A percentile compares a stretch with the other conserved stretches of the same genome.
phyloP scores from a whole-genome alignment of 2,113 vertebrate genomes.

The Grammomys dolichurus region DNA sequence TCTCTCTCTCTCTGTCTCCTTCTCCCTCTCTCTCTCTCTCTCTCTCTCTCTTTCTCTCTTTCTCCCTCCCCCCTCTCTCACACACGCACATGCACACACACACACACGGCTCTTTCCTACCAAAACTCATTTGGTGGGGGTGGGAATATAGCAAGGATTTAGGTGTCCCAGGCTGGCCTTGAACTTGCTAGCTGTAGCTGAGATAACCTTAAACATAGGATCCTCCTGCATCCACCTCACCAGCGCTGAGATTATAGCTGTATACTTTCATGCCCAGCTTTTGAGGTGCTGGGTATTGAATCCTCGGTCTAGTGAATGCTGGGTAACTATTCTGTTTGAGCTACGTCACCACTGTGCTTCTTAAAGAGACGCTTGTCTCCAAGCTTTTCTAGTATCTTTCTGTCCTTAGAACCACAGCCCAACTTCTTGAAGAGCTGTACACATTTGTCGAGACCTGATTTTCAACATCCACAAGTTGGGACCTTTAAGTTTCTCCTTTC shows the following conservation, averaged over 20 bases:
- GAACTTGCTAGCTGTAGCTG: neutral
- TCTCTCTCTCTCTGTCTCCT: neutral
- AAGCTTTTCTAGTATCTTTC: neutral
- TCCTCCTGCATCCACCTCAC: neutral
- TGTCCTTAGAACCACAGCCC: neutral
- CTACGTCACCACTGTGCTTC: neutral
- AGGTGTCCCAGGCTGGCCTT: neutral
- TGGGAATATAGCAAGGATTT: too few species aligned
- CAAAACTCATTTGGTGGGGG: neutral
- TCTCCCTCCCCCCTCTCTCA: neutral
- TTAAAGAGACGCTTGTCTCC: neutral
- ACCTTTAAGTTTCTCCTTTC: neutral
- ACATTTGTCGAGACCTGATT: neutral
- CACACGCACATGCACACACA: neutral
- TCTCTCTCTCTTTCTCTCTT: neutral
- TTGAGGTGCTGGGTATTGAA: neutral
- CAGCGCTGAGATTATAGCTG: neutral
- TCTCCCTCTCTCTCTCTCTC: neutral
- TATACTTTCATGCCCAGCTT: neutral
- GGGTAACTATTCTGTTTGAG: neutral
- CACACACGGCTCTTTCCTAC: neutral
- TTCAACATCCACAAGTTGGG: neutral
- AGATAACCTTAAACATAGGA: neutral
- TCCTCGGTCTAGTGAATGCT: neutral
- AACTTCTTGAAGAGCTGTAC: neutral